Evolutionary conservation across 2,888 invertebrate species (phyloP), one percentile per base, ranked within the genome.

Genomic region (Harpalus rubripes): DNA sequence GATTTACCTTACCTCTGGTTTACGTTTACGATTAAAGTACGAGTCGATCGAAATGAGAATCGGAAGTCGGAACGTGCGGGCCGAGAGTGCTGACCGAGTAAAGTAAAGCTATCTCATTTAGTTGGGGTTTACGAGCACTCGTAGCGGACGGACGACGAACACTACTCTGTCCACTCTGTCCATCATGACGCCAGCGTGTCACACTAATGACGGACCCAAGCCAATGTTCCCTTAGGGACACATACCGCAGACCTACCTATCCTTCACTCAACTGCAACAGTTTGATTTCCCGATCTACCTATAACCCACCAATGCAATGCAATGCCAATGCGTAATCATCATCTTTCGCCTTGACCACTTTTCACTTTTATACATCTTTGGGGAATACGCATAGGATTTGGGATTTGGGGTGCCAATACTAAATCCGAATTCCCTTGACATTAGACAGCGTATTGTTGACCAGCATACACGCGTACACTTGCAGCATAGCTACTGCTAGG

Each of bases 331-430:
- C 80, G 39, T 80, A 80, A 61, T 61, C 59, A 80, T 80, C 81
- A 81, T 68, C 68, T 81, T 81, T 81, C 22, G 63, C 56, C 58
- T 68, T 68, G 39, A 89, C 90, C 90, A 90, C 90, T 90, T 90
- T 91, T 91, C 90, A 90, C 90, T 90, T 91, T 90, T 91, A 91
- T 91, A 88, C 89, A 89, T 91, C 91, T 91, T 89, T 85, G 85
- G 91, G 91, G 91, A 91, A 89, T 88, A 87, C 87, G 58, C 26
- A 18, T 52, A 56, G 52, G 7, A 76, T 44, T 18, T 16, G 12
- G 76, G 68, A 41, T 68, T 44, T 76, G 78, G 78, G 78, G 78
- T 56, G 72, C 78, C 7, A 74, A 22, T 15, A 41, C 44, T 10
- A 18, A 74, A 74, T 74, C 72, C 41, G 72, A 26, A 68, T 68